phyloP scores from a whole-genome alignment of 1,140 invertebrate species.

The Pseudomyrmex concolor region DNA sequence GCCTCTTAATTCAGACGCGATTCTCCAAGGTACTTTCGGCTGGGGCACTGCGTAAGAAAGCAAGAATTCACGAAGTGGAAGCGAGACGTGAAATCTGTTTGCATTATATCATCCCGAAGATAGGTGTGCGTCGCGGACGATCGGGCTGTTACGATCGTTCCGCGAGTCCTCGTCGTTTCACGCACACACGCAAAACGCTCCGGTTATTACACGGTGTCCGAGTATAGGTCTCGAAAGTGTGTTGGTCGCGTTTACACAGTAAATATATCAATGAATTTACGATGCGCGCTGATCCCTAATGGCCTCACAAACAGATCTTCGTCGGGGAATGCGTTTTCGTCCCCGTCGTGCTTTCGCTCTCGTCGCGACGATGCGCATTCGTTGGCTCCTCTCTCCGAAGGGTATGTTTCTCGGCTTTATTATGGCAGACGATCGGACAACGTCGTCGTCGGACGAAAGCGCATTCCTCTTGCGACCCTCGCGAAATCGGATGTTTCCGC shows the following conservation, averaged over 20 bases:
- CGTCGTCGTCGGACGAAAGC: not conserved
- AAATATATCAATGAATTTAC: slow-evolving; percentile 82
- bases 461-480: not conserved
- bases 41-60: slow-evolving; percentile 31
- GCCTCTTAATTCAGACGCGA: slow-evolving; percentile 54
- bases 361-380: slow-evolving; percentile 42
- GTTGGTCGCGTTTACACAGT: slow-evolving; percentile 80
- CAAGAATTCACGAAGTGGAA: slow-evolving; percentile 31
- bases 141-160: slow-evolving; percentile 41
- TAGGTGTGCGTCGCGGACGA: slow-evolving; percentile 38
- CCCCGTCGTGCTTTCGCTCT: slow-evolving; percentile 30
- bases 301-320: slow-evolving; percentile 82
- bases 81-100: slow-evolving; percentile 53
- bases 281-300: slow-evolving; percentile 82
- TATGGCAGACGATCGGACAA: not conserved
- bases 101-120: slow-evolving; percentile 54
- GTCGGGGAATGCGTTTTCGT: slow-evolving; percentile 77
- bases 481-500: not conserved
- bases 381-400: not conserved
- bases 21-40: not conserved
- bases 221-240: slow-evolving; percentile 34
- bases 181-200: not conserved
- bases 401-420: not conserved
- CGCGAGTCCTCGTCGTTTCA: slow-evolving; percentile 25
- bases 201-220: slow-evolving; percentile 43